Base-by-base conservation (phyloP, 2,797 vertebrate species). In the Enteromius argenteus region DNA sequence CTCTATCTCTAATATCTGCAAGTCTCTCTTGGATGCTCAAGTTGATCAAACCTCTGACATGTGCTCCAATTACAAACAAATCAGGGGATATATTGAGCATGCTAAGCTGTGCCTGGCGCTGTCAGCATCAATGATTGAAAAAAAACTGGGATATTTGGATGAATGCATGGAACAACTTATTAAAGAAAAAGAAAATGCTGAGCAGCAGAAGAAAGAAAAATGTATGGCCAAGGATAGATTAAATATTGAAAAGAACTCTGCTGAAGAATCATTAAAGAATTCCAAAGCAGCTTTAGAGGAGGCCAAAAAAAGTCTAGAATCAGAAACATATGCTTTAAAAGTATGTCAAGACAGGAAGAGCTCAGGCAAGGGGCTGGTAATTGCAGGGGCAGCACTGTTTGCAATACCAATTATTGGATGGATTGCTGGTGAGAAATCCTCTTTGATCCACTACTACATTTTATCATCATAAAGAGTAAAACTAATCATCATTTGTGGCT, bases 381-480 rank as follows among this genome's bases (percentile, higher is more conserved):
- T 1, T 53, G 23, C 49, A 49, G 83, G 79, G 1, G 11, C 3
- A 1, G 32, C 0, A 21, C 0, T 87, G 73, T 0, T 8, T 2
- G 0, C 2, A 21, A n/a, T 85, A 79, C 86, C 75, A 62, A 0
- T 85, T 21, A 0, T 17, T 5, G 83, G 80, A 79, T 87, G 75
- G 42, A 71, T 87, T 56, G 32, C 13, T 14, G 83, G 75, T 80
- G n/a, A 84, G 85, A 77, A 71, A 49, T 58, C 5, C 5, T 44
- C 5, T 32, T n/a, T 14, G 17, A 37, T 32, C 21, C 1, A 75
- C 17, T 49, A 49, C 66, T 32, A 39, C 19, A 21, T 17, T 6
- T 37, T 23, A 32, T 66, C 6, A 51, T 35, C 14, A 0, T 32
- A 21, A 64, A 19, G 1, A 75, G 5, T 1, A 53, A 10, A 67